Evolutionary conservation across 2,888 invertebrate genomes (phyloP), one percentile per base, ranked within the genome.

Genomic region (Blera fallax): DNA sequence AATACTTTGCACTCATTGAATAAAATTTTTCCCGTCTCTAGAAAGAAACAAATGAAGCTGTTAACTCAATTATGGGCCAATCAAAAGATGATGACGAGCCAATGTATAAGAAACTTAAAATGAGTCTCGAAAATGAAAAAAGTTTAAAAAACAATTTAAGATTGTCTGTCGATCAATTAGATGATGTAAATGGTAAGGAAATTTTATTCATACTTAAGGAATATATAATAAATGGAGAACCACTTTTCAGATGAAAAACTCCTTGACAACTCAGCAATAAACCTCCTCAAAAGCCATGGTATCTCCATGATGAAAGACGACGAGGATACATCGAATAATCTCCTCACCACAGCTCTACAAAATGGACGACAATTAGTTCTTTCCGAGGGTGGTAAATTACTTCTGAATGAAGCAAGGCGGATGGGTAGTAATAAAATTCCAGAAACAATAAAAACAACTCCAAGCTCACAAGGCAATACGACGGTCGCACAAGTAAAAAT

Each of bases 241-340:
- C 8, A 10, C 6, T 50, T 72, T 74, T 3, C n/a, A 91, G 91
- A 91, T 64, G 87, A 88, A 7, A 90, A 89, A 56, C 85, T 90
- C 54, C 87, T 91, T 37, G 90, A 90, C 21, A 89, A 89, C 48
- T 89, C 90, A 0, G 90, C 91, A 0, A 84, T 96, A 87, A 94
- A 95, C 90, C 93, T 97, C 92, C 93, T 98, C 80, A 96, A 97
- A 90, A 94, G 95, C 88, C 97, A 97, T 92, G 97, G 97, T 85
- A 97, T 97, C 89, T 95, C 96, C 54, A 95, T 98, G 95, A 94
- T 97, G 90, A 96, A 97, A 64, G 93, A 95, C 21, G 97, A 97
- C 91, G 97, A 97, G 91, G 95, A 95, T 88, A 93, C 93, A 89
- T 91, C 94, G 93, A 92, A 96, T 93, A 90, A 90, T 80, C 94